These are phyloP conservation scores for Etheostoma cragini DNA, from an alignment of 2,113 vertebrate genomes.

Conservation along the genomic window DNA sequence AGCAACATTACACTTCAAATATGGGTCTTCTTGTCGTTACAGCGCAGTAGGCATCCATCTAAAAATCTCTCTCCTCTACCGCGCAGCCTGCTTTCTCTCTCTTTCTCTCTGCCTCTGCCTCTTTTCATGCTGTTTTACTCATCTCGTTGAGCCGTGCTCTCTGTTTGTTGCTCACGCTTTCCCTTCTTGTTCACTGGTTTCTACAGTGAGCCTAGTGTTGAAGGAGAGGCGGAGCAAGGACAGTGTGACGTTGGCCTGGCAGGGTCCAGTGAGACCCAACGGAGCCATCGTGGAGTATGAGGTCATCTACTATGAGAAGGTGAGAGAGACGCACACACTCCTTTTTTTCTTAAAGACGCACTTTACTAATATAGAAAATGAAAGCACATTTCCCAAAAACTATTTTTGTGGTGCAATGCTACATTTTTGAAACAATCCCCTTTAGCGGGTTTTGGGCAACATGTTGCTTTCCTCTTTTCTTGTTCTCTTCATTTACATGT, in stretches of 20 bases:
- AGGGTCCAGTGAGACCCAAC: conserved; percentile 85
- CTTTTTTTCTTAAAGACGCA: conserved; percentile 1
- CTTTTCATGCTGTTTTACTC: neutral
- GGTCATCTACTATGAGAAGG: conserved; percentile 90
- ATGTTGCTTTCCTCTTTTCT: conserved; percentile 3
- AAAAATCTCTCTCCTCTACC: neutral
- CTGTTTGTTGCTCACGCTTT: neutral
- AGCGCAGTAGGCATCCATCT: conserved; percentile 33
- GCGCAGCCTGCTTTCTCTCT: neutral
- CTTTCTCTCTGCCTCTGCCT: neutral
- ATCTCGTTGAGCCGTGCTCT: neutral
- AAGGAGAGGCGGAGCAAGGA: conserved; percentile 88
- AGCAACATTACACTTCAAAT: conserved; percentile 33
- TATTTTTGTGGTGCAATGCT: neutral
- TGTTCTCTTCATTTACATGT: conserved; percentile 11
- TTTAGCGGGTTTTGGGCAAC: neutral
- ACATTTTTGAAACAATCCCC: neutral
- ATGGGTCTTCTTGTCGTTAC: conserved; percentile 49
- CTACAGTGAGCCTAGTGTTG: conserved; percentile 85
- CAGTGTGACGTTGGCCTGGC: conserved; percentile 88
- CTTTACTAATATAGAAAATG: neutral
- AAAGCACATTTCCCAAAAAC: neutral
- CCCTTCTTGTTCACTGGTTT: conserved; percentile 3
- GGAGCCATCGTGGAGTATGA: conserved; percentile 87
- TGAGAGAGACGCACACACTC: conserved; percentile 58